A percentile compares a stretch with the other conserved stretches of the same genome.
Conservation (phyloP, 2,888 invertebrate genomes). For the Dione juno region DNA sequence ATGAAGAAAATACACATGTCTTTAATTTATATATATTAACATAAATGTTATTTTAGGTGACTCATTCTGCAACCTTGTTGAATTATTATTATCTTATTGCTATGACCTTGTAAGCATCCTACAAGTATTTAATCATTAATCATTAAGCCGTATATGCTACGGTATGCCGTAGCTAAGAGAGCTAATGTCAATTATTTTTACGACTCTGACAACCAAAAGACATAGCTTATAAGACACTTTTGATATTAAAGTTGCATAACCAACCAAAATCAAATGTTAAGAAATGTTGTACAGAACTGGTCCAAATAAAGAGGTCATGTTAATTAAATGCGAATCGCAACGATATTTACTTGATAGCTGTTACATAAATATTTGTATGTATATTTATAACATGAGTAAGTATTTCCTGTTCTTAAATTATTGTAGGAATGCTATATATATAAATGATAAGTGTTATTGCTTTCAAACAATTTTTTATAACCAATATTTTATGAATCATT, state of each 20-base stretch:
- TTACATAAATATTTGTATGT: conserved; percentile 19
- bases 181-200: conserved; percentile 1
- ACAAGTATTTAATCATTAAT: background rate
- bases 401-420: conserved; percentile 1
- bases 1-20: background rate
- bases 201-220: conserved; percentile 3
- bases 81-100: no score
- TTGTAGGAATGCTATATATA: background rate
- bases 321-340: conserved; percentile 42
- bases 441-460: background rate
- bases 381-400: background rate
- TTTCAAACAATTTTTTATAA: background rate
- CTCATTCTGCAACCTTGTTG: no score
- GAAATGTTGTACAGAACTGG: conserved; percentile 35
- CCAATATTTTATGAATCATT: no score
- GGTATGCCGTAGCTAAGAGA: background rate
- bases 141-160: background rate
- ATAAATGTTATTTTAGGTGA: no score
- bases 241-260: conserved; percentile 26
- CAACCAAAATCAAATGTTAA: conserved; percentile 36
- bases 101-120: background rate
- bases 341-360: conserved; percentile 35
- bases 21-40: background rate
- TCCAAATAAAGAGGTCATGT: conserved; percentile 42
- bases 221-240: background rate